Evolutionary conservation across 2,888 invertebrate species (phyloP), one percentile per base, ranked within the genome.

Genomic region (Yponomeuta evonymella): DNA sequence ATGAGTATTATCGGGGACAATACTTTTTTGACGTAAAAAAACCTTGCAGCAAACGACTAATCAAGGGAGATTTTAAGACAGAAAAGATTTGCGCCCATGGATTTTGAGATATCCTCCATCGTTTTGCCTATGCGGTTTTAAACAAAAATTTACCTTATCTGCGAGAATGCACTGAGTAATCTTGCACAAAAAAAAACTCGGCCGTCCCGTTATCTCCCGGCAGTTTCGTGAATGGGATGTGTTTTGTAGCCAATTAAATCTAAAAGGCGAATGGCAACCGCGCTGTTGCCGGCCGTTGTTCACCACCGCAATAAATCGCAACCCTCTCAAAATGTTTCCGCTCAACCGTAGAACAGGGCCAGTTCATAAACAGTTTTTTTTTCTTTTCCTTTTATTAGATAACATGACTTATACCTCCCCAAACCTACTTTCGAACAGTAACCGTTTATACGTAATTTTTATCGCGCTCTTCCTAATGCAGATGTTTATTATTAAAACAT

Each of bases 241-340:
- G 83, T 91, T 92, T 92, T 92, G 91, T 91, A 90, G 84, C 87
- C 89, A 90, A 91, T 91, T 91, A 91, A 87, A 86, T 82, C 63
- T 62, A 63, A 70, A 71, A 70, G 58, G 81, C 82, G 85, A 88
- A 87, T 84, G 87, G 86, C 84, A 84, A 82, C 86, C 87, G 86
- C 48, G 86, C 29, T 66, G 62, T 51, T 58, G 29, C 48, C 23
- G 23, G 23, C 51, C 58, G 70, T 69, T 30, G 48, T 29, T 58
- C 58, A 15, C 58, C 6, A 15, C 58, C 82, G 86, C 87, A 86
- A 90, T 92, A 92, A 92, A 92, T 92, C 88, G 91, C 91, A 88
- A 90, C 87, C 89, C 88, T 82, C 85, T 84, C 77, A 79, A 83
- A 80, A 84, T 81, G 85, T 87, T 89, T 90, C 91, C 90, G 90